These are phyloP conservation scores for Smutsia temminckii DNA, from an alignment of 2,797 vertebrate species.

Conservation along the genomic window DNA sequence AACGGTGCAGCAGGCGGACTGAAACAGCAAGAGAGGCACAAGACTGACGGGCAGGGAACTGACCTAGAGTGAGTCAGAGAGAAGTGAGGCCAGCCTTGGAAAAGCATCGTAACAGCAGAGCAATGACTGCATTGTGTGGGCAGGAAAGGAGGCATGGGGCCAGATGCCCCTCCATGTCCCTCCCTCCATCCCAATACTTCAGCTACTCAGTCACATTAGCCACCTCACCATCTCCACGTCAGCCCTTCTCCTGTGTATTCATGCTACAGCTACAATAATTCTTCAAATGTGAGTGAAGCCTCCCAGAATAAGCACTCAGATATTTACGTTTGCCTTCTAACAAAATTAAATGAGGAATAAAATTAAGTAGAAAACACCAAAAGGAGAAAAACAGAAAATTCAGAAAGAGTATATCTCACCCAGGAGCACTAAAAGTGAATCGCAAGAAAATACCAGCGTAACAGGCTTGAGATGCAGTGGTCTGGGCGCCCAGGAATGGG, in stretches of 20 bases:
- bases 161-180: not conserved
- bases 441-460: not conserved
- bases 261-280: not conserved
- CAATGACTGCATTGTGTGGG: not conserved
- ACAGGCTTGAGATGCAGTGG: not conserved
- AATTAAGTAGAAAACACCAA: not conserved
- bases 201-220: not conserved
- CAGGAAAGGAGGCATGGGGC: accelerated
- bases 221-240: not conserved
- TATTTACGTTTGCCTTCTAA: not conserved
- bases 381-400: not conserved
- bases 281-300: not conserved
- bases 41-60: not conserved
- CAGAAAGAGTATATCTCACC: not conserved
- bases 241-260: not conserved
- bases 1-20: not conserved
- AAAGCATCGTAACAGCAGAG: not conserved
- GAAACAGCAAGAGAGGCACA: too few species aligned
- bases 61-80: not conserved
- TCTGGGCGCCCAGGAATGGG: not conserved
- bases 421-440: not conserved
- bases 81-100: not conserved
- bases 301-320: not conserved
- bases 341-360: not conserved
- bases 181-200: accelerated